phyloP scores from a whole-genome alignment of 1,140 invertebrate genomes.

The Drosophila biarmipes region DNA sequence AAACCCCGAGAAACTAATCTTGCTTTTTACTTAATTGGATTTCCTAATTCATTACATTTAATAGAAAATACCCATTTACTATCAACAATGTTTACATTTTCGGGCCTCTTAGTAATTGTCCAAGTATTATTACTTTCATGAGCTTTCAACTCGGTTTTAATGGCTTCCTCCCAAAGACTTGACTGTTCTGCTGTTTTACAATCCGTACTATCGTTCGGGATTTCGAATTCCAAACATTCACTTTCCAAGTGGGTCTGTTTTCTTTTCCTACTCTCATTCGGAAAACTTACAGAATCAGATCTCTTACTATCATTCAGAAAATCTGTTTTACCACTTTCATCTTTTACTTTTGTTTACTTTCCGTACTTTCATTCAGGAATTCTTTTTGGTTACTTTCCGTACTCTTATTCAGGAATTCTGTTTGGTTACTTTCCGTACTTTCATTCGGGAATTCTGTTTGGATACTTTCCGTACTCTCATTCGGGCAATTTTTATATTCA shows the following conservation, averaged over 20 bases:
- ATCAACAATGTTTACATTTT: too few species aligned
- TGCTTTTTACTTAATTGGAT: conserved; percentile 19
- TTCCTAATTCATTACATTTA: conserved; percentile 42
- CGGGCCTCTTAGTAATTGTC: neutral
- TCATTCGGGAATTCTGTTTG: neutral
- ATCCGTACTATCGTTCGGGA: neutral
- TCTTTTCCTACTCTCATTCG: conserved; percentile 17
- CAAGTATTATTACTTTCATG: too few species aligned
- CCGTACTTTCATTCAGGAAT: too few species aligned
- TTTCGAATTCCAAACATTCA: neutral
- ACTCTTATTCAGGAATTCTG: conserved; percentile 14
- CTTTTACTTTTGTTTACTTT: too few species aligned
- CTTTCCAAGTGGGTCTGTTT: neutral
- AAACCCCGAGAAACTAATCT: conserved; percentile 55
- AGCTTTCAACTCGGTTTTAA: neutral
- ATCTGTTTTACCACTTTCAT: too few species aligned
- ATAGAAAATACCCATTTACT: too few species aligned
- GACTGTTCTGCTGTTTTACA: neutral
- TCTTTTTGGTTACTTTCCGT: too few species aligned
- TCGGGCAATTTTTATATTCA: neutral
- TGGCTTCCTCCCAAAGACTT: neutral
- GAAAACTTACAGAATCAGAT: conserved; percentile 4
- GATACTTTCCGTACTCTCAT: neutral
- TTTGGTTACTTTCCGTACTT: conserved; percentile 7
- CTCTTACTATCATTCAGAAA: too few species aligned